Evolutionary conservation across 2,888 invertebrate genomes (phyloP).

Genomic region (Azorinus chamasolen): DNA sequence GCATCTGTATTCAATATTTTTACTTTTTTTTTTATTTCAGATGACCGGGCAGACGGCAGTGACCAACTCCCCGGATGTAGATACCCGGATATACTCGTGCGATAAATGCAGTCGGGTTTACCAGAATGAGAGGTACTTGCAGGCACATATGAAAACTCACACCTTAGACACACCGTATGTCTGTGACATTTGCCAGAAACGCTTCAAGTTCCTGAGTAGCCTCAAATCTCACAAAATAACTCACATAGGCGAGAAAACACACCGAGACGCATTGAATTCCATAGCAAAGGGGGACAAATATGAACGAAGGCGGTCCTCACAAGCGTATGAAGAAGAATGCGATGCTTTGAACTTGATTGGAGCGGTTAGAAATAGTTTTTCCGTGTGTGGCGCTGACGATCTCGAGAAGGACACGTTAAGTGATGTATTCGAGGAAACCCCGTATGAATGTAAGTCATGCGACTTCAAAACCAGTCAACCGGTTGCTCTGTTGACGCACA

Average conservation of each 20-base stretch:
- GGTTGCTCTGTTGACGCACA: conserved; percentile 33
- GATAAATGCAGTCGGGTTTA: conserved; percentile 31
- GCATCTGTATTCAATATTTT: too few species aligned
- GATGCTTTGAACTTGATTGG: too few species aligned
- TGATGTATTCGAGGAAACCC: conserved; percentile 4
- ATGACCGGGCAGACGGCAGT: conserved; percentile 2
- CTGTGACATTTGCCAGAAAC: conserved; percentile 46
- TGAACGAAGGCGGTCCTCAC: too few species aligned
- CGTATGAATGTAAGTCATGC: conserved; percentile 44
- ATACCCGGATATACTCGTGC: conserved; percentile 7
- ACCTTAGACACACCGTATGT: conserved; percentile 19
- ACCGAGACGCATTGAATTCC: too few species aligned
- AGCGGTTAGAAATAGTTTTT: too few species aligned
- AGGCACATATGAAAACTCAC: conserved; percentile 39
- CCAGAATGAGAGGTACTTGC: conserved; percentile 27
- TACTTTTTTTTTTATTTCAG: conserved; percentile 9
- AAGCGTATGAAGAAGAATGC: too few species aligned
- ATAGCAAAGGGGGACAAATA: too few species aligned
- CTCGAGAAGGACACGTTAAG: neutral
- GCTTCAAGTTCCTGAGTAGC: conserved; percentile 34
- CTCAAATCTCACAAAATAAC: conserved; percentile 45
- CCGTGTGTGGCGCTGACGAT: too few species aligned
- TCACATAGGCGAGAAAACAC: conserved; percentile 29
- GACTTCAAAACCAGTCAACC: conserved; percentile 37
- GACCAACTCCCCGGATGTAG: neutral